A percentile compares a stretch with the other conserved stretches of the same genome.
Evolutionary conservation across 2,797 vertebrate species (phyloP).

Genomic region (Phaenicophaeus curvirostris): DNA sequence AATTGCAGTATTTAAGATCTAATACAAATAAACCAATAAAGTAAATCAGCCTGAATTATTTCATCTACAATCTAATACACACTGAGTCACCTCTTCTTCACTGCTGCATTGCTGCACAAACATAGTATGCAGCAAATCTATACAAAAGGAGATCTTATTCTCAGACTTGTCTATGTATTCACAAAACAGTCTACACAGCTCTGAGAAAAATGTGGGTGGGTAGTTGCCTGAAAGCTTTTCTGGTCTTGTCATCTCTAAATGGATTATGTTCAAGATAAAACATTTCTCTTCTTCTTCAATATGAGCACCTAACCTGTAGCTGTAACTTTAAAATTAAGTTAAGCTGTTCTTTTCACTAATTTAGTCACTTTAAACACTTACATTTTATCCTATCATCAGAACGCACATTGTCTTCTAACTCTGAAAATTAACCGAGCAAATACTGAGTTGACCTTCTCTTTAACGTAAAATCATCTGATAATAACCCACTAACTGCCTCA

Average conservation of each 20-base stretch:
- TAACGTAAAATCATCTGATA: rapidly evolving
- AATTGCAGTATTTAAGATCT: not conserved
- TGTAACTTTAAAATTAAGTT: not conserved
- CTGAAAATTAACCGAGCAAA: not conserved
- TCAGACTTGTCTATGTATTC: not conserved
- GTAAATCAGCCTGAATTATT: not conserved
- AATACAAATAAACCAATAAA: not conserved
- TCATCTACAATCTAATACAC: not conserved
- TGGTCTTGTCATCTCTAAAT: not conserved
- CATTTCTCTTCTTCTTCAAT: not conserved
- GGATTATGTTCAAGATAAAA: not conserved
- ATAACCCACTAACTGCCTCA: not conserved
- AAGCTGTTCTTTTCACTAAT: not conserved
- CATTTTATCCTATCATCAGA: not conserved
- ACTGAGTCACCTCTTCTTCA: not conserved
- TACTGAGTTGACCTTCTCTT: not conserved
- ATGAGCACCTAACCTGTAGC: not conserved
- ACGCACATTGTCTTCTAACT: not conserved
- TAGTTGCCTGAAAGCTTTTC: not conserved
- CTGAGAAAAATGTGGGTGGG: not conserved
- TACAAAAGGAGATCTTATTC: not conserved
- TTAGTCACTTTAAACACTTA: not conserved
- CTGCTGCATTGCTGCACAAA: not conserved
- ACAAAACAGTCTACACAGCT: not conserved
- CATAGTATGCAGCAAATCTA: not conserved